Evolutionary conservation across 2,888 invertebrate genomes (phyloP), one percentile per base, ranked within the genome.

Genomic region (Cheilosia scutellata): DNA sequence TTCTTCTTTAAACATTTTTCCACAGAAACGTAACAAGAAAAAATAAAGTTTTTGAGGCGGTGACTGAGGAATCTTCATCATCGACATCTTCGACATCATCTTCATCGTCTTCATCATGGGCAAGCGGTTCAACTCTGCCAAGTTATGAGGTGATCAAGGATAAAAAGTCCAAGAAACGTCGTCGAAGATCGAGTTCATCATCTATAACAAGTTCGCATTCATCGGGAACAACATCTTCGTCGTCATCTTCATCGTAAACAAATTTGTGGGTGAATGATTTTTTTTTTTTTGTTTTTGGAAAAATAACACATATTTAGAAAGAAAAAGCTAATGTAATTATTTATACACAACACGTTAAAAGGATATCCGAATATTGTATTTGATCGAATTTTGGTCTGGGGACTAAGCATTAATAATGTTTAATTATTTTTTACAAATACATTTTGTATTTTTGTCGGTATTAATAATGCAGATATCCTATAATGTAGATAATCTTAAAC

Each of bases 121-220:
- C 90, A 37, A 92, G 92, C 75, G 90, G 91, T 80, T 91, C 91
- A 29, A 91, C 92, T 66, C 79, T 92, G 88, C 91, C 91, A 80
- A 91, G 91, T 74, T 91, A 91, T 87, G 91, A 91, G 84, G 91
- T 92, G 25, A 92, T 91, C 16, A 90, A 89, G 66, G 92, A 92
- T 82, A 92, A 91, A 76, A 90, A 89, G 65, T 82, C 88, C 42
- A 91, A 91, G 16, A 91, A 91, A 60, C 89, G 89, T 7, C 90
- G 89, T 33, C 89, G 76, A 42, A 71, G 86, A 76, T 89, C 88
- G 51, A 90, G 88, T 79, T 88, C 91, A 66, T 89, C 90, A 70
- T 89, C 90, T 16, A 82, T 88, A 55, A 88, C 89, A 42, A 77
- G 87, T 71, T 80, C 86, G 42, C 51, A 71, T 76, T 80, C 80